These are phyloP conservation scores for Campylomormyrus tamandua DNA, from an alignment of 2,113 vertebrate species.

Conservation along the genomic window DNA sequence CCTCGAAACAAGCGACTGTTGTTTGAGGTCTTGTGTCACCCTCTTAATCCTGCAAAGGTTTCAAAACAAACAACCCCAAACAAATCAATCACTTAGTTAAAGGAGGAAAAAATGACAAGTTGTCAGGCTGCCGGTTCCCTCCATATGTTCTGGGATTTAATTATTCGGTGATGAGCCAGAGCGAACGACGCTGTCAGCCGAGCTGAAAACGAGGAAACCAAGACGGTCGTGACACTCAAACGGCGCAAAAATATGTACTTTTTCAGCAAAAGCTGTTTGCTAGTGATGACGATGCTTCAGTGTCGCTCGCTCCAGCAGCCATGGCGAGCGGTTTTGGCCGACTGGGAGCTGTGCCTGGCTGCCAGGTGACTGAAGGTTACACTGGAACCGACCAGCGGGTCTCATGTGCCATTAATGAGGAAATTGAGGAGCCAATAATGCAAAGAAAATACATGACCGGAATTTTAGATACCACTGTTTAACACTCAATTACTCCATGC, in stretches of 20 bases:
- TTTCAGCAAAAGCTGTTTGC: neutral
- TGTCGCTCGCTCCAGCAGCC: neutral
- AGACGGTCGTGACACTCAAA: neutral
- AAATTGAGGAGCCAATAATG: neutral
- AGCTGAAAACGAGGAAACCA: neutral
- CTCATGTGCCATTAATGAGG: neutral
- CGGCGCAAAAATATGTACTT: neutral
- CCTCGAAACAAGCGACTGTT: neutral
- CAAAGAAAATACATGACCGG: neutral
- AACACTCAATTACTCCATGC: neutral
- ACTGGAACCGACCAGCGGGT: neutral
- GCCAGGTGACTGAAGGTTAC: neutral
- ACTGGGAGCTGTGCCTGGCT: neutral
- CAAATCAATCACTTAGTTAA: neutral
- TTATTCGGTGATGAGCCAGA: neutral
- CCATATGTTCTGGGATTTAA: neutral
- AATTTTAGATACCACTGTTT: neutral
- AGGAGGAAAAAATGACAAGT: neutral
- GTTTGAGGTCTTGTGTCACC: neutral
- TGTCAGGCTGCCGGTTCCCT: neutral
- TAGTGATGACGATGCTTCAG: neutral
- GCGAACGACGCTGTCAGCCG: neutral
- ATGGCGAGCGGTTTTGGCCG: neutral
- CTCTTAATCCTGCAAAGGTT: neutral
- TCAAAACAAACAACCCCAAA: neutral